Base-by-base conservation (phyloP, 1,140 invertebrate species). In the Charaxes varanes region DNA sequence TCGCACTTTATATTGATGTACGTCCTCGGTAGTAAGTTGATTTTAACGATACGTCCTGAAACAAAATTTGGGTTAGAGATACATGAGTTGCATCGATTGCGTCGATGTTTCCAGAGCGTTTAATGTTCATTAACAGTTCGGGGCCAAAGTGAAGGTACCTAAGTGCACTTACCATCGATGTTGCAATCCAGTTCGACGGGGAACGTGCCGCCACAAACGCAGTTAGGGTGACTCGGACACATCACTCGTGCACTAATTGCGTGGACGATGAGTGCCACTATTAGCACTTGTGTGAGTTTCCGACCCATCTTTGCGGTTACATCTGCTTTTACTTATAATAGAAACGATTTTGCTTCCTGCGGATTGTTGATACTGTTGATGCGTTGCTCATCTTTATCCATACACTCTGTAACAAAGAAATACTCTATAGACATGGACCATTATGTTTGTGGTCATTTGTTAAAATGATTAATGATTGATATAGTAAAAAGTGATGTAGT, bases 211-310 rank as follows among this genome's bases (percentile, higher is more conserved):
- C 71, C 71, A 40, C 76, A 82, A 71, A 77, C 60, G 66, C 78
- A 82, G 71, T 82, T 78, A 64, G 73, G 66, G 53, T 78, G 66
- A 69, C 62, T 74, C 47, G 73, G 78, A 47, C 76, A 82, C 57
- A 61, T 62, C 53, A 61, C 48, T 58, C 47, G 56, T 40, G 69
- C 71, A 30, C 54, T 66, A 65, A 79, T 72, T 64, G 68, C 59
- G 42, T 76, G 68, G 50, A 71, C 60, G 41, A 59, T 52, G 33
- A 74, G 54, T 46, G 62, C 65, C 45, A 62, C 46, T 40, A 63
- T 56, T 45, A 72, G 55, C 44, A 58, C 59, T 44, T 55, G 60
- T 52, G 66, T 48, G 47, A 69, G 47, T 57, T 68, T 64, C 23
- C 55, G 48, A 61, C 35, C 60, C 76, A 77, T 80, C 40, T 41